Evolutionary conservation across 2,888 invertebrate genomes (phyloP), one percentile per base, ranked within the genome.

Genomic region (Mesorhabditis belari): DNA sequence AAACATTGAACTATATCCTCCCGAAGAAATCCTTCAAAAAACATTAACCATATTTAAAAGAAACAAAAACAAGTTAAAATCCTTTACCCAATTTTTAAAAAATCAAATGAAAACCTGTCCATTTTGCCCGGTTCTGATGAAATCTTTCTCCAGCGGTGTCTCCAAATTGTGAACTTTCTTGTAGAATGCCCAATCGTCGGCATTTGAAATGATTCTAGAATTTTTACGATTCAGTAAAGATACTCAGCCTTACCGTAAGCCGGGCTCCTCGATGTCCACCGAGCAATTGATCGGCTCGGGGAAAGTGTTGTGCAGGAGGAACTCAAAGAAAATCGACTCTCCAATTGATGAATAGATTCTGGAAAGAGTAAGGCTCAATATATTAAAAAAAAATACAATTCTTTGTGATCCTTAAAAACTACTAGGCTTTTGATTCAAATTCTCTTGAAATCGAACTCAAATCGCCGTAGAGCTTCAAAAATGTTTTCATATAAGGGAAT

Each of bases 271-370:
- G 60, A 81, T 80, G 49, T 82, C 81, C 4, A 85, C 75, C 5
- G 62, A 56, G 58, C 77, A 77, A 51, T 73, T 72, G 21, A 79
- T 62, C 3, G 74, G 71, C 26, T 75, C 67, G 2, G 70, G 62
- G 27, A 62, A 69, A 2, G 69, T 61, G 61, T 85, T 85, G 44
- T 79, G 74, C n/a, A 85, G 74, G 2, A 82, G 79, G 74, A 82
- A 85, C 72, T 85, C 84, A 69, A 85, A 84, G 77, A 85, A 84
- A 60, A 83, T 81, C 9, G 82, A 76, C 5, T 81, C 80, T 21
- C 83, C 85, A 62, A 84, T 79, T 3, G 81, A 78, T 1, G 83
- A 82, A 65, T 80, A 78, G 27, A 85, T 77, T 35, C 44, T 35
- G 44, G 44, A 35, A 35, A n/a, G n/a, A n/a, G n/a, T n/a, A n/a